phyloP scores from a whole-genome alignment of 30 jellyfish, hydroid and myxozoan genomes.

The Aurelia aurita complex sp. Pacific region DNA sequence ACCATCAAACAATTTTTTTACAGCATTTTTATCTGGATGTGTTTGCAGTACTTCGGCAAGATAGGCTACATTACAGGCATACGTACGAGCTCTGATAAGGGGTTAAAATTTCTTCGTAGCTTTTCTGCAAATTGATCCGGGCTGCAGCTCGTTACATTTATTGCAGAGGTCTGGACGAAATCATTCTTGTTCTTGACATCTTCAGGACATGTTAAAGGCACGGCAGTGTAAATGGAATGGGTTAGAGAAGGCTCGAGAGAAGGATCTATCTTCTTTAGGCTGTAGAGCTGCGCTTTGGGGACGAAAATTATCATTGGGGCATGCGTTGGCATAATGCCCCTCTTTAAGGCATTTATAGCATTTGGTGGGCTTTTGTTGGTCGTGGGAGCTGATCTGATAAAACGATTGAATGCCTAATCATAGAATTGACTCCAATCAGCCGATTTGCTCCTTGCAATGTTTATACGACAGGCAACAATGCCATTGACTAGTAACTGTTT shows the following conservation, averaged over 20 bases:
- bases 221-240: slow-evolving; percentile 1
- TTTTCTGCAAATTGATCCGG: slow-evolving; percentile 3
- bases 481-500: not conserved
- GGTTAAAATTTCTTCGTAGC: not conserved
- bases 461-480: not conserved
- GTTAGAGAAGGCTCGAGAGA: not conserved
- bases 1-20: not conserved
- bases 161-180: slow-evolving; percentile 17
- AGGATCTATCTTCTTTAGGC: not conserved
- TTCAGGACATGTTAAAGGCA: not conserved
- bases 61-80: slow-evolving; percentile 5
- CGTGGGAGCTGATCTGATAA: not conserved
- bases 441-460: not conserved
- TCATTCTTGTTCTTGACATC: not conserved
- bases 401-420: slow-evolving; percentile 1
- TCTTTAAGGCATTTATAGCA: not conserved
- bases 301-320: slow-evolving; percentile 19
- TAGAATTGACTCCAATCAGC: not conserved
- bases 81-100: not conserved
- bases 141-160: slow-evolving; percentile 1
- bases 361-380: not conserved
- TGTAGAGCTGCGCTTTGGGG: not conserved
- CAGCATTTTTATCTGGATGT: not conserved
- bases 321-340: slow-evolving; percentile 13
- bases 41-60: not conserved